Base-by-base conservation (phyloP, 2,888 invertebrate species). In the Ceraclea dissimilis region DNA sequence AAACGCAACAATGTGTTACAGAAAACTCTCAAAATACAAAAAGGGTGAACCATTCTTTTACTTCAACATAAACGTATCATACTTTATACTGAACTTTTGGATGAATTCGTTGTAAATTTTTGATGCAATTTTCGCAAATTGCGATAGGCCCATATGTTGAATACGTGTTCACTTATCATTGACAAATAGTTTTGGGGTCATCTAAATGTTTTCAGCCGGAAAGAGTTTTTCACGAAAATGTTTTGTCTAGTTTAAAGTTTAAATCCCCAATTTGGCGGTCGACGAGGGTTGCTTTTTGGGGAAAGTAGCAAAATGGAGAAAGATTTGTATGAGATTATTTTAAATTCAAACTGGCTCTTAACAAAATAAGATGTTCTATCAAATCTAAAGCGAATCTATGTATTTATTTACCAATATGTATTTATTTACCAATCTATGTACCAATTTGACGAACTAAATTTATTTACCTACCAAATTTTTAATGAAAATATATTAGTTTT, bases 111-210 rank as follows among this genome's bases (percentile, higher is more conserved):
- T 26, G 26, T 26, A 26, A 26, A 26, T 26, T 26, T 26, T 26
- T 26, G 26, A 10, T 26, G 26, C 4, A 6, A 26, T 26, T 26
- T 26, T 39, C 2, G 51, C 11, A 10, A 34, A 16, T 43, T 39
- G 51, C 17, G 48, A 19, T n/a, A 2, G 11, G 10, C 52, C 52
- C 52, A 52, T 46, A 52, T 52, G 52, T 19, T 17, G 46, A 26
- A 52, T 52, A 22, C 43, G 33, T 19, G 52, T 47, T 52, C 58
- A 60, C 58, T 60, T 56, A 60, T 60, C 60, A 51, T 51, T 60
- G 60, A 60, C 58, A 58, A 60, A 60, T 60, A 56, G 58, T 56
- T 26, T 19, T 19, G 52, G 58, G 58, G 54, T 58, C 58, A 55
- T 43, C 46, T 34, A 26, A 49, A 49, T 48, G 49, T 48, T 52